phyloP scores from a whole-genome alignment of 2,797 vertebrate species.

The Aplochiton taeniatus region DNA sequence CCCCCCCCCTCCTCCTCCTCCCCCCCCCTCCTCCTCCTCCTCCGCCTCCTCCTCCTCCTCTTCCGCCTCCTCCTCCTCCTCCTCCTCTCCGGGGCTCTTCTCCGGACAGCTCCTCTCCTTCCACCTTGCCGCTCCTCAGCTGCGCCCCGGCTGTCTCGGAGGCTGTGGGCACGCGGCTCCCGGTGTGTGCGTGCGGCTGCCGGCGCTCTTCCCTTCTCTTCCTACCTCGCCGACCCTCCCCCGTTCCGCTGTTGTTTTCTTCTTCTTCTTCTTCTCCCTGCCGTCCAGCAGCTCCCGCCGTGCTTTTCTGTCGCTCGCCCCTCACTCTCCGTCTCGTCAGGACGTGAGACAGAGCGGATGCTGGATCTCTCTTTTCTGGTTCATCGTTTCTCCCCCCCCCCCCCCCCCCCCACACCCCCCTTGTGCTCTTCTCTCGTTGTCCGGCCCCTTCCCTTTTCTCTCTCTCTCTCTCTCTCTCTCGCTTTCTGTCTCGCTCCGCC shows the following conservation, averaged over 20 bases:
- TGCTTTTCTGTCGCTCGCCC: slow-evolving; percentile 7
- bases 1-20: slow-evolving; percentile 35
- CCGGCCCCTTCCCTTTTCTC: slow-evolving; percentile 1
- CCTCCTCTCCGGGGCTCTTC: slow-evolving; percentile 1
- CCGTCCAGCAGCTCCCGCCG: slow-evolving; percentile 7
- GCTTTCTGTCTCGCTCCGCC: slow-evolving; percentile 25
- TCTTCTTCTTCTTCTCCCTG: too few species aligned
- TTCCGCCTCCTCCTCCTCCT: slow-evolving; percentile 39
- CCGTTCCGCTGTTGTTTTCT: not conserved
- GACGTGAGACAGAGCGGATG: slow-evolving; percentile 34
- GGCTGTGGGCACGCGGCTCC: not conserved
- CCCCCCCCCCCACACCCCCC: slow-evolving; percentile 12
- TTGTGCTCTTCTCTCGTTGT: slow-evolving; percentile 7
- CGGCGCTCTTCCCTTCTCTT: not conserved
- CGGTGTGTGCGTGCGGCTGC: not conserved
- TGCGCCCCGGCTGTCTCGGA: not conserved
- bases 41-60: slow-evolving; percentile 31
- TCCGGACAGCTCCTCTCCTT: not conserved
- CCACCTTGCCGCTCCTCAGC: not conserved
- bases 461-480: not conserved
- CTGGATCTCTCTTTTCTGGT: slow-evolving; percentile 37
- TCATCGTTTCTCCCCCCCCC: slow-evolving; percentile 33
- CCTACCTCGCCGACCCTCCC: not conserved
- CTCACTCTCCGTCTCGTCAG: slow-evolving; percentile 42
- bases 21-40: slow-evolving; percentile 42